Conservation (phyloP, 1,140 invertebrate genomes). For the Drosophila pachea region DNA sequence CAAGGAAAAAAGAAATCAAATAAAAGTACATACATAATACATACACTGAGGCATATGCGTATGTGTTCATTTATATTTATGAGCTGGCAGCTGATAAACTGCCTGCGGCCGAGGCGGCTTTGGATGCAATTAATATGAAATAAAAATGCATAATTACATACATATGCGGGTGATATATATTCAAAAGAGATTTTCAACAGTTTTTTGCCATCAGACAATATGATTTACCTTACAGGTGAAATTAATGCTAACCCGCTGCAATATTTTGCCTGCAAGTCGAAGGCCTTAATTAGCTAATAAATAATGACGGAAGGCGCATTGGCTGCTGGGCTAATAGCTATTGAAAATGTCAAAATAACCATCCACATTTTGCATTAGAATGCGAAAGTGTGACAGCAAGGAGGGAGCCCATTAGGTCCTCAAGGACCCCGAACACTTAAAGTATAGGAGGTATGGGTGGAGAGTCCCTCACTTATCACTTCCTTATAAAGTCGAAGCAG, state of each 20-base stretch:
- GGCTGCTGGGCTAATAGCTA: background rate
- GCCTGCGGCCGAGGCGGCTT: slow-evolving; percentile 42
- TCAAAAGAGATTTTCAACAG: slow-evolving; percentile 45
- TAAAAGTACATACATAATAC: slow-evolving; percentile 16
- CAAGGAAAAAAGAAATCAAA: slow-evolving; percentile 21
- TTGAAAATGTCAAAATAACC: background rate
- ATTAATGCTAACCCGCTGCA: slow-evolving; percentile 5
- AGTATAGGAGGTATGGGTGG: no score
- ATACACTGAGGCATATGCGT: slow-evolving; percentile 2
- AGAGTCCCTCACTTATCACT: no score
- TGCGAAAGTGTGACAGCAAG: no score
- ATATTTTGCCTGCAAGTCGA: background rate
- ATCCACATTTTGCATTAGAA: no score
- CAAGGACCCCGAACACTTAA: no score
- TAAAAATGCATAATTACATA: slow-evolving; percentile 66
- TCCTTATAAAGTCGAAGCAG: no score
- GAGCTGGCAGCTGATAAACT: slow-evolving; percentile 62
- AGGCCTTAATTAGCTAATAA: slow-evolving; percentile 1
- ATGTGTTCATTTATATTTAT: slow-evolving; percentile 72
- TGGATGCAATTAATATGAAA: slow-evolving; percentile 74
- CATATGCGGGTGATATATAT: background rate
- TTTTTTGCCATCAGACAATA: slow-evolving; percentile 48
- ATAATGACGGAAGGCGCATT: background rate
- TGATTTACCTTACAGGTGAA: slow-evolving; percentile 17
- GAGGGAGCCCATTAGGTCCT: no score